These are phyloP conservation scores for Perognathus longimembris DNA, from an alignment of 2,113 vertebrate genomes.

Conservation along the genomic window DNA sequence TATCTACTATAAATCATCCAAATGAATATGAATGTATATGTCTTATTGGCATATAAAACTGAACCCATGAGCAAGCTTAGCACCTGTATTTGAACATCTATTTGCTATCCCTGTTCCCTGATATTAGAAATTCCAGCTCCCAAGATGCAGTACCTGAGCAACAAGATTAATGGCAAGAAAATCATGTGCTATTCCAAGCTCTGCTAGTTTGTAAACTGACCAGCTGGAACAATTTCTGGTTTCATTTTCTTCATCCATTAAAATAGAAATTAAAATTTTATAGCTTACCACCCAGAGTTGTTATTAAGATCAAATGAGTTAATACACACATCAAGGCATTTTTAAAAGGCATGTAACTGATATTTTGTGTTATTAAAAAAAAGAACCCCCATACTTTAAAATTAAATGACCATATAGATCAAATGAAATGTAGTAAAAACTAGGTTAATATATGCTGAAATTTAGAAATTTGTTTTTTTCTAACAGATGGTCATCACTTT, in stretches of 20 bases:
- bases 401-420: neutral
- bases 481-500: conserved; percentile 6
- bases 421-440: conserved; percentile 5
- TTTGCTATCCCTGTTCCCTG: neutral
- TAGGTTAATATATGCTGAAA: neutral
- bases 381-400: neutral
- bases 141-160: neutral
- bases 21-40: neutral
- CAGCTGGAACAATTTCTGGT: conserved; percentile 1
- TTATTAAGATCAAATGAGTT: neutral
- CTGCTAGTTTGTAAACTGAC: neutral
- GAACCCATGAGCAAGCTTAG: neutral
- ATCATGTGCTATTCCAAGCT: neutral
- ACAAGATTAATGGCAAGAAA: neutral
- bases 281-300: neutral
- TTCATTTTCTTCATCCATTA: conserved; percentile 2
- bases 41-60: neutral
- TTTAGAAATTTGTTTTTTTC: conserved; percentile 41
- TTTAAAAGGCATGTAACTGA: neutral
- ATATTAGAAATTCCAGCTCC: neutral
- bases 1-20: neutral
- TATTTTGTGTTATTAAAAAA: neutral
- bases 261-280: conserved; percentile 37
- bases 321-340: neutral
- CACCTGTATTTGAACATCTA: neutral